phyloP scores from a whole-genome alignment of 2,797 vertebrate genomes.

The Clarias fuscus region DNA sequence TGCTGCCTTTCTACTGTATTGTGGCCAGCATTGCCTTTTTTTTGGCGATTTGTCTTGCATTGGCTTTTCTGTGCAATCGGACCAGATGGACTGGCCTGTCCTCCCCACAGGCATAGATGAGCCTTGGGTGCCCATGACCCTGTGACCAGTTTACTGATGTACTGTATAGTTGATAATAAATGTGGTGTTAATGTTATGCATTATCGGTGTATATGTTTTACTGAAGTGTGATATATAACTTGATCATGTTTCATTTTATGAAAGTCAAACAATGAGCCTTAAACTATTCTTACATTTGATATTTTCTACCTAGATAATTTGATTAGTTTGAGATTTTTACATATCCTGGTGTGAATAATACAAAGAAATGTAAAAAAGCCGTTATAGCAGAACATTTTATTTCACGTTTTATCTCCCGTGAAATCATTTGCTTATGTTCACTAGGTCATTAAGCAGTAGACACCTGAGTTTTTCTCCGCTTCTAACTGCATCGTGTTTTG shows the following conservation, averaged over 20 bases:
- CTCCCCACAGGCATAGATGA: no score
- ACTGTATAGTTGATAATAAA: no score
- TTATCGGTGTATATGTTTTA: not conserved
- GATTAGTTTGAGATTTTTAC: not conserved
- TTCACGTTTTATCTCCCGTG: slow-evolving; percentile 3
- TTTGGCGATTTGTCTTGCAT: no score
- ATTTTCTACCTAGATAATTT: not conserved
- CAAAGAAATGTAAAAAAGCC: not conserved
- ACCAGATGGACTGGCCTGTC: no score
- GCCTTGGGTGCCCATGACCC: no score
- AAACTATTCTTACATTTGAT: not conserved
- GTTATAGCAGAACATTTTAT: not conserved
- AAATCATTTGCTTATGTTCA: slow-evolving; percentile 14
- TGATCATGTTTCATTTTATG: not conserved
- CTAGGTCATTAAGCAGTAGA: slow-evolving; percentile 20
- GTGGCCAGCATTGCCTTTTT: no score
- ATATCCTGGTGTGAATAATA: not conserved
- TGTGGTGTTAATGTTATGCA: no score
- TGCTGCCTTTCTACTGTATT: no score
- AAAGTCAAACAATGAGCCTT: not conserved
- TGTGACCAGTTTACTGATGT: no score
- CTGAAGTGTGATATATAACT: not conserved
- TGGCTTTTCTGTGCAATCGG: no score
- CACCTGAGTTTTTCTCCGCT: slow-evolving; percentile 25
- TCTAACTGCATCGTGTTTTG: slow-evolving; percentile 24